These are phyloP conservation scores for Beroe ovata DNA, from an alignment of 37 sponge, comb jelly and placozoan species.

Conservation along the genomic window DNA sequence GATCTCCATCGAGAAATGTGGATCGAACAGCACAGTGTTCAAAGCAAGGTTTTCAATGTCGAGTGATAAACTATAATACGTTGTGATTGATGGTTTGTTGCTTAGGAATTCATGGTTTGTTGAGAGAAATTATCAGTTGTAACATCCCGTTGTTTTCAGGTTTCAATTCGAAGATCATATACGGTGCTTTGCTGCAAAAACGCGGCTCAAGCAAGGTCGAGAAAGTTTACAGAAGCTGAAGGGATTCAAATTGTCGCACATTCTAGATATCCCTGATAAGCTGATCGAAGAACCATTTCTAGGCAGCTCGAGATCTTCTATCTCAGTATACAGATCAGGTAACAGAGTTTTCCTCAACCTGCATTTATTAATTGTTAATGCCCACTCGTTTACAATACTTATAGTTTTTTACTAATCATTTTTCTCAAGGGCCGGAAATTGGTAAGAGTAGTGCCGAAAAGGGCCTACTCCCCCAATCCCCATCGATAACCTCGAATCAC, in stretches of 20 bases:
- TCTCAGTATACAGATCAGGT: neutral
- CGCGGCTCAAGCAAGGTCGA: conserved; percentile 71
- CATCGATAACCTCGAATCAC: neutral
- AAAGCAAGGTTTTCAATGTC: conserved; percentile 38
- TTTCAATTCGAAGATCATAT: conserved; percentile 88
- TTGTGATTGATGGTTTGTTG: no score
- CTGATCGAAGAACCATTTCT: conserved; percentile 3
- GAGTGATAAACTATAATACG: no score
- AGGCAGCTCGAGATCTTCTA: neutral
- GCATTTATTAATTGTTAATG: no score
- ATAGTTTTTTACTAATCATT: no score
- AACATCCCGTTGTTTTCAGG: no score
- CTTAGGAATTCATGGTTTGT: no score
- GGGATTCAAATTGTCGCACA: conserved; percentile 51
- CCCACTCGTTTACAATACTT: no score
- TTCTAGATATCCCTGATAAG: conserved; percentile 29
- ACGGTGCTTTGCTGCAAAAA: conserved; percentile 80
- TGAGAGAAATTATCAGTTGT: no score
- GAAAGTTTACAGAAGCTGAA: conserved; percentile 71
- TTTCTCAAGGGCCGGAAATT: conserved; percentile 16
- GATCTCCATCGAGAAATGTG: conserved; percentile 36
- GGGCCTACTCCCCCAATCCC: neutral
- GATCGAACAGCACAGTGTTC: conserved; percentile 7
- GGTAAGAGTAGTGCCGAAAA: conserved; percentile 31
- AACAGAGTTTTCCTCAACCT: no score